Percentiles rank a stretch among this genome's conserved stretches.
These are phyloP conservation scores for Drosophila bocki DNA, from an alignment of 1,140 invertebrate species.

Conservation along the genomic window DNA sequence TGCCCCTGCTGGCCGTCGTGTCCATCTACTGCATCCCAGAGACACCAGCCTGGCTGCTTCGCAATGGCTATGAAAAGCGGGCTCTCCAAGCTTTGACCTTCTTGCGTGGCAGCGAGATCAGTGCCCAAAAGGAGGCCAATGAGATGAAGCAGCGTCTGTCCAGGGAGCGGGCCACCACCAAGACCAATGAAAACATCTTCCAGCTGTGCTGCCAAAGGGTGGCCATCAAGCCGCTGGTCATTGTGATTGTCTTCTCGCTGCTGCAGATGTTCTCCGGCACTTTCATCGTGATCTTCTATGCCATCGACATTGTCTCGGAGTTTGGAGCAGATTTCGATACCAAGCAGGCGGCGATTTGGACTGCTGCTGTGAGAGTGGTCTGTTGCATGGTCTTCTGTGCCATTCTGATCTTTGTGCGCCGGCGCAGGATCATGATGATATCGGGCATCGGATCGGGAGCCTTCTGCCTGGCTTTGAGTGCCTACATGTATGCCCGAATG, in stretches of 20 bases:
- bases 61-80: constrained; percentile 87
- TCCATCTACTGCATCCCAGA: constrained; percentile 89
- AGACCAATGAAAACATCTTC: constrained; percentile 86
- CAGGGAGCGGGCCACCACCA: constrained; percentile 85
- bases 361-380: constrained; percentile 87
- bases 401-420: constrained; percentile 87
- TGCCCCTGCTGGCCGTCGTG: constrained; percentile 87
- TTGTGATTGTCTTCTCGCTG: constrained; percentile 90
- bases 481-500: constrained; percentile 85
- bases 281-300: constrained; percentile 91
- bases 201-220: constrained; percentile 85
- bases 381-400: constrained; percentile 88
- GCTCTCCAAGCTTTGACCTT: constrained; percentile 89
- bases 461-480: constrained; percentile 87
- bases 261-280: constrained; percentile 90
- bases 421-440: constrained; percentile 88
- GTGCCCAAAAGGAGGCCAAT: constrained; percentile 84
- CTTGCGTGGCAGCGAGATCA: constrained; percentile 88
- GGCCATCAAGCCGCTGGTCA: constrained; percentile 89
- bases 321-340: constrained; percentile 86
- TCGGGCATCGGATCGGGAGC: constrained; percentile 88
- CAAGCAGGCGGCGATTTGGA: constrained; percentile 88
- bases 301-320: constrained; percentile 88
- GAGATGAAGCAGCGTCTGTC: constrained; percentile 83
- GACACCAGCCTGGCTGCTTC: constrained; percentile 90